A percentile compares a stretch with the other conserved stretches of the same genome.
Conservation (phyloP, 2,797 vertebrate species). For the Pseudopleuronectes americanus region DNA sequence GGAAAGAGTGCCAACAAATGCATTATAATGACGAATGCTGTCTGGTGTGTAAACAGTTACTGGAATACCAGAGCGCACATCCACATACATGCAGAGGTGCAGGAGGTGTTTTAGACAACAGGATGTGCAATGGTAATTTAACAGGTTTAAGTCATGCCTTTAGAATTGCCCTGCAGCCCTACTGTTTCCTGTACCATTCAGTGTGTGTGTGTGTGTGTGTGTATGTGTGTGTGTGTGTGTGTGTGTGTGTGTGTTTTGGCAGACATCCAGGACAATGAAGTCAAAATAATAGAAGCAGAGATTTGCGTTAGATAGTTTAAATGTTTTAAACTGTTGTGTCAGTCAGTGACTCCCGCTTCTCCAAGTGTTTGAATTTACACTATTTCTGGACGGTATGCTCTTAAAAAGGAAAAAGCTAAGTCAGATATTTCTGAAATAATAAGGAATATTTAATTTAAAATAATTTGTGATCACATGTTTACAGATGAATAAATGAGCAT, state of each 20-base stretch:
- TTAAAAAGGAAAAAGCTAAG: neutral
- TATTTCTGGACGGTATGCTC: neutral
- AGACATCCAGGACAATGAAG: constrained; percentile 45
- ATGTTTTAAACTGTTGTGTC: constrained; percentile 16
- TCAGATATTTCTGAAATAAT: neutral
- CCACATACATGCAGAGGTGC: constrained; percentile 44
- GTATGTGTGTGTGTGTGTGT: neutral
- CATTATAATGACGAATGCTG: constrained; percentile 57
- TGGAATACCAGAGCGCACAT: constrained; percentile 47
- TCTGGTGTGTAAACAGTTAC: constrained; percentile 59
- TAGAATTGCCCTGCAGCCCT: constrained; percentile 76
- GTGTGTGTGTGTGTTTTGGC: constrained; percentile 29
- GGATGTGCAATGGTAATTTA: constrained; percentile 78
- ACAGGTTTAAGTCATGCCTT: constrained; percentile 78
- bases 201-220: constrained; percentile 18
- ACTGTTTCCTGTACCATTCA: constrained; percentile 60
- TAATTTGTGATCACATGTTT: neutral
- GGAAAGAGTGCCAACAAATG: constrained; percentile 58
- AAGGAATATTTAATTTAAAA: neutral
- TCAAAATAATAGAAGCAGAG: constrained; percentile 27
- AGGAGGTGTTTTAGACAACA: constrained; percentile 73
- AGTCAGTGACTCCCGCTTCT: constrained; percentile 4
- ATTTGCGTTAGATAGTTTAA: constrained; percentile 12
- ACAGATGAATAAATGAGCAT: neutral
- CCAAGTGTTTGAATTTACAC: constrained; percentile 6